Evolutionary conservation across 2,113 vertebrate genomes (phyloP), one percentile per base, ranked within the genome.

Genomic region (Chamaea fasciata): DNA sequence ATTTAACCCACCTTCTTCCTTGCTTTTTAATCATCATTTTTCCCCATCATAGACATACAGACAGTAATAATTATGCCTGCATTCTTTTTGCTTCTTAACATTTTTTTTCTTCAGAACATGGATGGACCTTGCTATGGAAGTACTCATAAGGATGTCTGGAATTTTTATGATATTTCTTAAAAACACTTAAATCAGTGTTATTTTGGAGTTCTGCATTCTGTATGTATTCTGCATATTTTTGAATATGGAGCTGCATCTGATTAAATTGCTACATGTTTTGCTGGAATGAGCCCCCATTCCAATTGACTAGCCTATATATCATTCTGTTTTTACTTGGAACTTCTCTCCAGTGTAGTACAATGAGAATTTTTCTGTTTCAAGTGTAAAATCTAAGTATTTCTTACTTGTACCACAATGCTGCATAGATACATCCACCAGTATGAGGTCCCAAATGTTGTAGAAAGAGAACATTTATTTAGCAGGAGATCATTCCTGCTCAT

Each of bases 351-450:
- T 55, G 21, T 67, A 67, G 42, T 62, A 23, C 20, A 19, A 18
- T 46, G 15, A 3, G 18, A 46, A 49, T 13, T 12, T 80, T 59
- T 42, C 31, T 75, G 46, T 53, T 75, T 78, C 27, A 52, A 8
- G 1, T 74, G 30, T 53, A 37, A 62, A 77, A 67, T 49, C 17
- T 23, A 55, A 78, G 4, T 87, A n/a, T 56, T 77, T 74, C 39
- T 64, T 50, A 10, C 7, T 63, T 50, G 24, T 83, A 47, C 30
- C 39, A 16, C 23, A 44, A 33, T 8, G 5, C 23, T 85, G 23
- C 23, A 20, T 59, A 55, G 26, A 13, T 60, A 18, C 0, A 0
- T 56, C 22, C 2, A 7, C n/a, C 37, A n/a, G 21, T 70, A 28
- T 57, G 12, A 69, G 88, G 11, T 83, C 50, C 8, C 33, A 49